These are phyloP conservation scores for Drosophila hydei DNA, from an alignment of 1,140 invertebrate species.

Conservation along the genomic window DNA sequence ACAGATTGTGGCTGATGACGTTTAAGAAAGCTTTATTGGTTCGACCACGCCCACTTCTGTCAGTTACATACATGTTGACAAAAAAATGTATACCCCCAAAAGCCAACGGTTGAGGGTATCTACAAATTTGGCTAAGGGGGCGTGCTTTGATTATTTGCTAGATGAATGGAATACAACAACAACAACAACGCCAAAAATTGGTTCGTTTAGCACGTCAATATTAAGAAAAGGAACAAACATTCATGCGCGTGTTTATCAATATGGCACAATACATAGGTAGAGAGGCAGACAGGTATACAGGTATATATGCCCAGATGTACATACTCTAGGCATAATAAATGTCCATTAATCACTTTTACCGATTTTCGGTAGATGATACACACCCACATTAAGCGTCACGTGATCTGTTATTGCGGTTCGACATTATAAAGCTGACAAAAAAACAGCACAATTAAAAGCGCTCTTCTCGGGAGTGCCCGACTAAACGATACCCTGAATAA, in stretches of 20 bases:
- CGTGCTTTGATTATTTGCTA: conserved; percentile 11
- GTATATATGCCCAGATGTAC: conserved; percentile 2
- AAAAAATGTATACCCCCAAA: too few species aligned
- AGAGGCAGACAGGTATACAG: background rate
- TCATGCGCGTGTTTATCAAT: too few species aligned
- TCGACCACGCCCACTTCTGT: too few species aligned
- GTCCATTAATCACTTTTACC: background rate
- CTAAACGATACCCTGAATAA: background rate
- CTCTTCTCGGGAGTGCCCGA: background rate
- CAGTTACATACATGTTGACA: too few species aligned
- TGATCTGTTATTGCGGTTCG: background rate
- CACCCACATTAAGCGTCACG: conserved; percentile 10
- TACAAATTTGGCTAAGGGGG: background rate
- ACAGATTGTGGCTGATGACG: too few species aligned
- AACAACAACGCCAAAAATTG: conserved; percentile 12
- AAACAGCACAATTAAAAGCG: background rate
- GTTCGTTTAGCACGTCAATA: conserved; percentile 62
- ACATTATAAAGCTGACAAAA: background rate
- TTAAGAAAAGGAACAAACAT: conserved; percentile 23
- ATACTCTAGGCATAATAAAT: conserved; percentile 10
- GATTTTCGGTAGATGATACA: background rate
- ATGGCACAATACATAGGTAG: too few species aligned
- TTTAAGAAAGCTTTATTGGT: too few species aligned
- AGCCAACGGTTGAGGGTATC: too few species aligned
- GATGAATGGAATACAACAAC: background rate